Percentiles rank a stretch among this genome's conserved stretches.
Evolutionary conservation across 2,113 vertebrate genomes (phyloP).

Genomic region (Cebus imitator): DNA sequence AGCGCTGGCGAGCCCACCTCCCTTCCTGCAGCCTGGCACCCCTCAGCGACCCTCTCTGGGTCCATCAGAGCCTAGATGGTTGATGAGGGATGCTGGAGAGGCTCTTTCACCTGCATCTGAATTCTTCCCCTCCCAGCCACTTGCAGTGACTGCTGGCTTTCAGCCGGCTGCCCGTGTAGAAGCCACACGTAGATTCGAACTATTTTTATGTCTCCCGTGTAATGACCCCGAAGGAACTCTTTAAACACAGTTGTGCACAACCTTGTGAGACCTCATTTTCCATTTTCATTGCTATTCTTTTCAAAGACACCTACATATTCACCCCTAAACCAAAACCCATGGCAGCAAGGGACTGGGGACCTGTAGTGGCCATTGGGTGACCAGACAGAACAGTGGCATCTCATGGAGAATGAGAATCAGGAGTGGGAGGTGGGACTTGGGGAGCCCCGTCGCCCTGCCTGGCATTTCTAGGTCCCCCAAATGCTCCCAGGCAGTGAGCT

Average conservation of each 20-base stretch:
- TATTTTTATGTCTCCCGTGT: background rate
- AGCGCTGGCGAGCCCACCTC: background rate
- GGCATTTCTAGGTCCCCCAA: background rate
- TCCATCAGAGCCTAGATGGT: too few species aligned
- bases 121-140: background rate
- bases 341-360: background rate
- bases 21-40: background rate
- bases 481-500: background rate
- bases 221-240: slow-evolving; percentile 48
- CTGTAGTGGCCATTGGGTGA: accelerated
- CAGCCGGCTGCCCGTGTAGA: background rate
- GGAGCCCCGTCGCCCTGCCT: background rate
- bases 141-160: background rate
- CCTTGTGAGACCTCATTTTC: background rate
- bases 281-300: background rate
- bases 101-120: background rate
- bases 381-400: background rate
- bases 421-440: background rate
- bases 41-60: background rate
- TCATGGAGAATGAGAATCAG: background rate
- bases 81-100: background rate
- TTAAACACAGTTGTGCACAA: slow-evolving; percentile 43
- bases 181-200: background rate
- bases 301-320: background rate
- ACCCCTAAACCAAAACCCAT: background rate